phyloP scores from a whole-genome alignment of 2,888 invertebrate species.

The Temnothorax rugatulus region DNA sequence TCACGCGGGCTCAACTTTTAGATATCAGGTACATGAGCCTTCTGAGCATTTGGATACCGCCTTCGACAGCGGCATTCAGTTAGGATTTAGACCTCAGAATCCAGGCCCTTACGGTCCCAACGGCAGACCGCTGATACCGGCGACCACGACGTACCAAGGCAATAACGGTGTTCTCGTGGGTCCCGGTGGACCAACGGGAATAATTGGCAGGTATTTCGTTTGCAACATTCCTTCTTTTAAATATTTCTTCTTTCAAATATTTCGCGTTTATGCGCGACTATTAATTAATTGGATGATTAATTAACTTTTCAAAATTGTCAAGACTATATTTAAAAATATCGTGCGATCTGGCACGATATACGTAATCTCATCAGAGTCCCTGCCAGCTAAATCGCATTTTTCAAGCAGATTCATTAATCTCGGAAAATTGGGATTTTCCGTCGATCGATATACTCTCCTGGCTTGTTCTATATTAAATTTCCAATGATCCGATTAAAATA shows the following conservation, averaged over 20 bases:
- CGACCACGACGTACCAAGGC: constrained; percentile 65
- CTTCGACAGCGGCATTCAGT: constrained; percentile 50
- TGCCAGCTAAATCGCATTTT: constrained; percentile 19
- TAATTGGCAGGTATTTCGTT: constrained; percentile 84
- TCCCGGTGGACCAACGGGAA: constrained; percentile 88
- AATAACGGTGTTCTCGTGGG: constrained; percentile 84
- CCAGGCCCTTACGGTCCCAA: constrained; percentile 80
- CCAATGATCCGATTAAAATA: constrained; percentile 44
- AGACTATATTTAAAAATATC: background rate
- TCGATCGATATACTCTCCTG: background rate
- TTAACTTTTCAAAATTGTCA: background rate
- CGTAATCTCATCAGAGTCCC: background rate
- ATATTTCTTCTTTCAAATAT: background rate
- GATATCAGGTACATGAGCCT: constrained; percentile 74
- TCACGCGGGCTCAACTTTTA: constrained; percentile 29
- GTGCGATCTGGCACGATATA: background rate
- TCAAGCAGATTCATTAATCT: constrained; percentile 31
- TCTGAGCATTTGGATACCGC: constrained; percentile 60
- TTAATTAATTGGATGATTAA: constrained; percentile 33
- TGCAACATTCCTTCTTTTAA: background rate
- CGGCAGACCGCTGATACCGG: constrained; percentile 77
- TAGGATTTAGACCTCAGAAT: constrained; percentile 70
- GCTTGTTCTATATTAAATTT: constrained; percentile 32
- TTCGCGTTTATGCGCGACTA: background rate
- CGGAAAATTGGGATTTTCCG: constrained; percentile 18